phyloP scores from a whole-genome alignment of 2,888 invertebrate genomes.

The Parochlus steinenii region DNA sequence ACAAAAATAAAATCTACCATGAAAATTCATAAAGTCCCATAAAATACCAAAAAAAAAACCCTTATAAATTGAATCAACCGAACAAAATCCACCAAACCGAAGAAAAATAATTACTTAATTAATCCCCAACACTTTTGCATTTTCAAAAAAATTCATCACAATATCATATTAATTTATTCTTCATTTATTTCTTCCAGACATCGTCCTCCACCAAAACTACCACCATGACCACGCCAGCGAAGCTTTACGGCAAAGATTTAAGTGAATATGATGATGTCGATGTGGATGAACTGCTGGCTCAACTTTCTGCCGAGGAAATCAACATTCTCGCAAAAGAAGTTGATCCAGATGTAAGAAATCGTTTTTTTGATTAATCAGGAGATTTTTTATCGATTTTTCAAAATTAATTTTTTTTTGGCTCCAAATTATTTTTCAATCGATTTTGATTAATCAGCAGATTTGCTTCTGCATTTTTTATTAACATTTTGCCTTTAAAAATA shows the following conservation, averaged over 20 bases:
- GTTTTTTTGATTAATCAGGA: not conserved
- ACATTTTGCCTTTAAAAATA: not conserved
- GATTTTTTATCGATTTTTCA: not conserved
- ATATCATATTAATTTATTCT: too few species aligned
- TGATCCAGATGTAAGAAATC: constrained; percentile 88
- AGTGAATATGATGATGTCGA: constrained; percentile 88
- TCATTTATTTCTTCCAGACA: constrained; percentile 50
- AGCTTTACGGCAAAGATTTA: constrained; percentile 77
- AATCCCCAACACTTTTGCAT: too few species aligned
- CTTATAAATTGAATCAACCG: too few species aligned
- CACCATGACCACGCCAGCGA: constrained; percentile 79
- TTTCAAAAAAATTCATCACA: too few species aligned
- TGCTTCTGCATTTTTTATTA: too few species aligned
- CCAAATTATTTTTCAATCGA: too few species aligned
- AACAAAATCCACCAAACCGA: too few species aligned
- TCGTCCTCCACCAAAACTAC: constrained; percentile 77
- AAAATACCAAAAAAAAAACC: too few species aligned
- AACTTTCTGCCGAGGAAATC: constrained; percentile 88
- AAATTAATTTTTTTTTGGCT: not conserved
- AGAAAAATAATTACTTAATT: too few species aligned
- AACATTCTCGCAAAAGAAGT: constrained; percentile 96
- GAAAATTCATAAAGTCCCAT: too few species aligned
- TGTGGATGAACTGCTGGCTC: constrained; percentile 84
- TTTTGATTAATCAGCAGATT: too few species aligned
- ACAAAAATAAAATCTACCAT: too few species aligned